Base-by-base conservation (phyloP, 2,888 invertebrate genomes). In the Corbicula japonica region DNA sequence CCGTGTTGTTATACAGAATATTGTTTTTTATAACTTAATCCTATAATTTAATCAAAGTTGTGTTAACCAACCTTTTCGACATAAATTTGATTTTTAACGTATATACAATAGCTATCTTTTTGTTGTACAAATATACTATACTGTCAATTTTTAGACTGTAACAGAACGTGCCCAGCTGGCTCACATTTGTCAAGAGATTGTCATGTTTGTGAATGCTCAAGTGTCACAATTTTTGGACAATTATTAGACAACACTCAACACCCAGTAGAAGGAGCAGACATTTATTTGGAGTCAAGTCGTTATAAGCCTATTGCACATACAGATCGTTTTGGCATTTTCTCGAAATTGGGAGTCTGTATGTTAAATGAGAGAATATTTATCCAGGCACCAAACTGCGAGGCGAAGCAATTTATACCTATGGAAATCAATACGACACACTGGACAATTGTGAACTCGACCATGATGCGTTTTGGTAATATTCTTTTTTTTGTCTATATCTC, bases 141-240 rank as follows among this genome's bases (percentile, higher is more conserved):
- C 6, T 6, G 15, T 6, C 15, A 28, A 6, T 5, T 23, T 21
- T 23, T 26, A 54, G 54, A 54, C 28, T 54, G 54, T 15, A 54
- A 23, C 15, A 26, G 15, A 21, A 26, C 54, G 4, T 54, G 54
- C 30, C 54, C 54, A 26, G 8, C 54, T 54, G 54, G 54, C 4
- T 26, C 21, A 26, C 54, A 23, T 5, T 28, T 26, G 23, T 54
- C 54, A 54, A 26, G 15, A 4, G 54, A 54, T 15, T 54, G 54
- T 26, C 23, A 54, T 18, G 30, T 54, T 26, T 54, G 54, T 30
- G 54, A 54, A 54, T 54, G 54, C 30, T 54, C 54, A 18, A 54
- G 23, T 23, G 23, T 54, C 23, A 23, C 23, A 6, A 18, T 54
- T 5, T 26, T 26, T 6, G 54, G 54, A 4, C 21, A 54, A 54